phyloP scores from a whole-genome alignment of 2,113 vertebrate species.

The Promerops cafer region DNA sequence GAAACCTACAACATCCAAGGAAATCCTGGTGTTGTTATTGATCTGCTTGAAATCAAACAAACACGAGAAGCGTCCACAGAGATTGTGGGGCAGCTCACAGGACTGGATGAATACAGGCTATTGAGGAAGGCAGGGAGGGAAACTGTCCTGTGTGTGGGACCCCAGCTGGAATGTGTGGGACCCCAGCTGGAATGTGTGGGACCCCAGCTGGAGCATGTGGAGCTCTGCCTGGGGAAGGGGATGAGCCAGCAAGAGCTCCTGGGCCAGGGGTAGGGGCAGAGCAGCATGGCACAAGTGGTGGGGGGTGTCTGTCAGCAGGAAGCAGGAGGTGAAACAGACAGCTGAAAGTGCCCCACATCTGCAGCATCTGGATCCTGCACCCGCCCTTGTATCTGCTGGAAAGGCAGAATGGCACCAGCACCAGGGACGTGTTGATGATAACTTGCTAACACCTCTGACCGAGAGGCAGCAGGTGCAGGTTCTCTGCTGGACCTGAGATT shows the following conservation, averaged over 20 bases:
- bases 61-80: neutral
- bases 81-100: neutral
- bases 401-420: neutral
- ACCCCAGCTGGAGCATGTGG: neutral
- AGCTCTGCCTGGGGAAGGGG: neutral
- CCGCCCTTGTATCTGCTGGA: neutral
- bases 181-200: neutral
- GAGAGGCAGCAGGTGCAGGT: neutral
- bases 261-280: neutral
- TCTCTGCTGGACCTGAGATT: neutral
- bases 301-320: neutral
- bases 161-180: neutral
- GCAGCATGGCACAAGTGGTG: neutral
- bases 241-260: neutral
- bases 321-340: neutral
- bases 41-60: neutral
- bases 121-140: neutral
- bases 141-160: fast-evolving
- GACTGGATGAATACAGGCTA: neutral
- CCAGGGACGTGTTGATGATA: neutral
- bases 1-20: neutral
- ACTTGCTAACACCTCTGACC: fast-evolving
- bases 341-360: fast-evolving
- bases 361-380: neutral
- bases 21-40: neutral